Percentiles rank a stretch among this genome's conserved stretches.
Conservation (phyloP, 2,797 vertebrate species). For the Psittacula echo region DNA sequence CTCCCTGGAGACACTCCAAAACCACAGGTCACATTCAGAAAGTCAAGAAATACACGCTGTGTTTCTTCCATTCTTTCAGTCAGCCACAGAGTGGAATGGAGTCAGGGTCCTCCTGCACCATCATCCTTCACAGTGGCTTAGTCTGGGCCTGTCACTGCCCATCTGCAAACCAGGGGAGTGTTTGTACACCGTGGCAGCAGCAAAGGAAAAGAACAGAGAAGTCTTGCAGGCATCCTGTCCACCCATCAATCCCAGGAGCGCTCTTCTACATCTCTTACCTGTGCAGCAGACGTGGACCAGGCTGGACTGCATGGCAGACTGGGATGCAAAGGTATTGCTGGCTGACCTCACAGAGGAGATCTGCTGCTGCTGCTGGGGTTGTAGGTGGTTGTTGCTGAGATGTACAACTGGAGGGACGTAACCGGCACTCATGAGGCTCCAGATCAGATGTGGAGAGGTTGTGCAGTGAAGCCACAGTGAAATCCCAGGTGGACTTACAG, state of each 20-base stretch:
- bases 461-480: accelerated
- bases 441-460: background rate
- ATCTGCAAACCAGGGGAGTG: background rate
- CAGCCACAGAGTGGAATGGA: background rate
- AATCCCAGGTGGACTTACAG: background rate
- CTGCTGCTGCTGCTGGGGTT: background rate
- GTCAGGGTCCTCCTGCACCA: background rate
- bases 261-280: background rate
- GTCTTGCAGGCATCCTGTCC: background rate
- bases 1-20: background rate
- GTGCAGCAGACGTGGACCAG: background rate
- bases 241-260: background rate
- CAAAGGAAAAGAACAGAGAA: background rate
- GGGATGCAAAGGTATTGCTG: background rate
- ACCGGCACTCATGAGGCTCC: accelerated
- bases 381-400: background rate
- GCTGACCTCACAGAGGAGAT: background rate
- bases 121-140: background rate
- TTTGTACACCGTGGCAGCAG: background rate
- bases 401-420: background rate
- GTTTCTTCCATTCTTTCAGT: background rate
- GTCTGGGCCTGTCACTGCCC: background rate
- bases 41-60: background rate
- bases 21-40: background rate
- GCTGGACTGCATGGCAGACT: background rate